A percentile compares a stretch with the other conserved stretches of the same genome.
phyloP scores from a whole-genome alignment of 2,888 invertebrate genomes.

The Noctuana brunneofusca region DNA sequence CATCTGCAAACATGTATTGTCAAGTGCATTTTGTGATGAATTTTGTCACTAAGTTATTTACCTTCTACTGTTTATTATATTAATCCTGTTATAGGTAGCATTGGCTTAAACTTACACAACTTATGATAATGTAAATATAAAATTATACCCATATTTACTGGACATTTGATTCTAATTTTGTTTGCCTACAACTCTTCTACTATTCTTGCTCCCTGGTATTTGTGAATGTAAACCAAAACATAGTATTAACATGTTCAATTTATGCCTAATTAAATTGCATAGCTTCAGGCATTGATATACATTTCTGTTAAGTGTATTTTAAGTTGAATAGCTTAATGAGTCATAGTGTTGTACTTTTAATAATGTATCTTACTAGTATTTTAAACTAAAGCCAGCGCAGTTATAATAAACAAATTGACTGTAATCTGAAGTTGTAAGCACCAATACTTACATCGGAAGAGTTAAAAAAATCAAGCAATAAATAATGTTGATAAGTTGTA shows the following conservation, averaged over 20 bases:
- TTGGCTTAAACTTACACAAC: slow-evolving; percentile 20
- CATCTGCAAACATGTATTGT: slow-evolving; percentile 14
- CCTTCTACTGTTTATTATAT: slow-evolving; percentile 8
- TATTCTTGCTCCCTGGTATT: slow-evolving; percentile 5
- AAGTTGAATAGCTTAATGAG: slow-evolving; percentile 7
- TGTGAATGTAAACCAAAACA: slow-evolving; percentile 27
- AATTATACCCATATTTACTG: slow-evolving; percentile 2
- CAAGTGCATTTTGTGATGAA: slow-evolving; percentile 29
- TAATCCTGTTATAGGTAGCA: neutral
- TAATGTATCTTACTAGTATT: slow-evolving; percentile 1
- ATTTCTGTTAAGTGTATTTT: slow-evolving; percentile 9
- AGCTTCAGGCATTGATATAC: neutral
- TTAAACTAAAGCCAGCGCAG: slow-evolving; percentile 23
- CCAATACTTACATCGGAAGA: slow-evolving; percentile 12
- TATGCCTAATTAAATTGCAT: neutral
- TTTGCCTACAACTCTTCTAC: neutral
- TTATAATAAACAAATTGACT: slow-evolving; percentile 19
- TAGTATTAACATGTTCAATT: slow-evolving; percentile 29
- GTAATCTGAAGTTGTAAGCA: neutral
- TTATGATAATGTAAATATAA: slow-evolving; percentile 22
- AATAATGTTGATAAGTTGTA: slow-evolving; percentile 14
- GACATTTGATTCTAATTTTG: neutral
- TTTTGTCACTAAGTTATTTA: slow-evolving; percentile 20
- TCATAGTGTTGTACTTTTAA: slow-evolving; percentile 3
- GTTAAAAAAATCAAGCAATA: slow-evolving; percentile 14